Percentiles rank a stretch among this genome's conserved stretches.
phyloP scores from a whole-genome alignment of 2,797 vertebrate species.

The Lepidocolaptes lacrymiger region DNA sequence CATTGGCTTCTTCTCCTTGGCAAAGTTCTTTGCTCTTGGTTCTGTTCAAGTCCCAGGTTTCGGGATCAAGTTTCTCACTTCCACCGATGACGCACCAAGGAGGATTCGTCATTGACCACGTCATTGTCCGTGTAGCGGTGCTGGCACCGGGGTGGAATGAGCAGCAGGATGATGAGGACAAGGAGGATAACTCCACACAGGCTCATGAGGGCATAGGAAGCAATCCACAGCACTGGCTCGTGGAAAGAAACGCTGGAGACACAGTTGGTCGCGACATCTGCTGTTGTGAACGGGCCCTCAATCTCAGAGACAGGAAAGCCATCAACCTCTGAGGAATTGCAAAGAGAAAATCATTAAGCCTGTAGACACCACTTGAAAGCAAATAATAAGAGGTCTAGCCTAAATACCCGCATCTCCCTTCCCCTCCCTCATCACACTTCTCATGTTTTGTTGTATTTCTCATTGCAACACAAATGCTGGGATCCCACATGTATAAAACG shows the following conservation, averaged over 20 bases:
- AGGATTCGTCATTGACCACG: conserved; percentile 92
- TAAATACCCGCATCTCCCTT: neutral
- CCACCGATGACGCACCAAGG: conserved; percentile 93
- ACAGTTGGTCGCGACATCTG: conserved; percentile 86
- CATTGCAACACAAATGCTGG: neutral
- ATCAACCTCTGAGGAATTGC: conserved; percentile 75
- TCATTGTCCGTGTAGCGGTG: conserved; percentile 69
- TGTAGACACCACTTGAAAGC: neutral
- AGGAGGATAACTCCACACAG: conserved; percentile 88
- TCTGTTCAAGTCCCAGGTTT: neutral
- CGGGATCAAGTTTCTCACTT: conserved; percentile 78
- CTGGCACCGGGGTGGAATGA: conserved; percentile 78
- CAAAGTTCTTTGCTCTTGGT: neutral
- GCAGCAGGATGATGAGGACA: conserved; percentile 83
- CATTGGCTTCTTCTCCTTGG: conserved; percentile 3
- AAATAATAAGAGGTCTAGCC: neutral
- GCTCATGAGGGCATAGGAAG: conserved; percentile 91
- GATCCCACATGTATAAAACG: neutral
- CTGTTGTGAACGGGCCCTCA: conserved; percentile 87
- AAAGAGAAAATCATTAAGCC: neutral
- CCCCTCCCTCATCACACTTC: neutral
- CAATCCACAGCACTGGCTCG: conserved; percentile 89
- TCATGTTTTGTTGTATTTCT: neutral
- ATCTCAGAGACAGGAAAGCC: conserved; percentile 87
- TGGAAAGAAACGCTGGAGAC: conserved; percentile 68